phyloP scores from a whole-genome alignment of 2,888 invertebrate genomes.

The Drosophila lutescens region DNA sequence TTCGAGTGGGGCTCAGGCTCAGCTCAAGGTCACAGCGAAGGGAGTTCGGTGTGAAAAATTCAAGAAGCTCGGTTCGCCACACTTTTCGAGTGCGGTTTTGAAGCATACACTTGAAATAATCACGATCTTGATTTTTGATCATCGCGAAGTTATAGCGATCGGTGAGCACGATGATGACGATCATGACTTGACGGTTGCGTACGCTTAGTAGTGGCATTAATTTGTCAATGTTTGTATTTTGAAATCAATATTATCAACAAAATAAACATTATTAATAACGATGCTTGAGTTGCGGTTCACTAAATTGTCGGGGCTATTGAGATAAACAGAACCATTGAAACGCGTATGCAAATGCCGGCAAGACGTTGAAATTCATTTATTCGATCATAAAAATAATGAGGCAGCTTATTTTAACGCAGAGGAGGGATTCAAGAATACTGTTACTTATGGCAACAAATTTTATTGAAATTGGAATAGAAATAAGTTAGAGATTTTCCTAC shows the following conservation, averaged over 20 bases:
- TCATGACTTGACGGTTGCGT: constrained; percentile 42
- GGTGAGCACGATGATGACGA: constrained; percentile 9
- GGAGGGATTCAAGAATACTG: constrained; percentile 35
- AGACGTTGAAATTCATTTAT: constrained; percentile 12
- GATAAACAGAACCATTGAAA: constrained; percentile 34
- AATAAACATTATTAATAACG: constrained; percentile 64
- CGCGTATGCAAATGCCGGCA: constrained; percentile 51
- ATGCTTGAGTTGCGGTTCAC: constrained; percentile 50
- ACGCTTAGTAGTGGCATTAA: constrained; percentile 61
- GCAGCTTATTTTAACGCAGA: constrained; percentile 12
- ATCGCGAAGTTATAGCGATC: background rate
- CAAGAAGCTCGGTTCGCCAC: constrained; percentile 46
- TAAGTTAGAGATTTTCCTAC: too few species aligned
- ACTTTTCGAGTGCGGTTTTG: constrained; percentile 45
- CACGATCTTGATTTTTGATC: constrained; percentile 3
- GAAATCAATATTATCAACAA: constrained; percentile 68
- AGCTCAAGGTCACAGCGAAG: constrained; percentile 54
- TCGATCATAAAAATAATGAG: constrained; percentile 5
- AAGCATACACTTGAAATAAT: constrained; percentile 25
- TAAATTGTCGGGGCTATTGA: constrained; percentile 15
- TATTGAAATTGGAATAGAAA: too few species aligned
- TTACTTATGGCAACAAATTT: too few species aligned
- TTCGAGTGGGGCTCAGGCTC: constrained; percentile 39
- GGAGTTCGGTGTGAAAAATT: constrained; percentile 46
- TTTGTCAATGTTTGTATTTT: constrained; percentile 76